These are phyloP conservation scores for Cetoscarus ocellatus DNA, from an alignment of 2,797 vertebrate species.

Conservation along the genomic window DNA sequence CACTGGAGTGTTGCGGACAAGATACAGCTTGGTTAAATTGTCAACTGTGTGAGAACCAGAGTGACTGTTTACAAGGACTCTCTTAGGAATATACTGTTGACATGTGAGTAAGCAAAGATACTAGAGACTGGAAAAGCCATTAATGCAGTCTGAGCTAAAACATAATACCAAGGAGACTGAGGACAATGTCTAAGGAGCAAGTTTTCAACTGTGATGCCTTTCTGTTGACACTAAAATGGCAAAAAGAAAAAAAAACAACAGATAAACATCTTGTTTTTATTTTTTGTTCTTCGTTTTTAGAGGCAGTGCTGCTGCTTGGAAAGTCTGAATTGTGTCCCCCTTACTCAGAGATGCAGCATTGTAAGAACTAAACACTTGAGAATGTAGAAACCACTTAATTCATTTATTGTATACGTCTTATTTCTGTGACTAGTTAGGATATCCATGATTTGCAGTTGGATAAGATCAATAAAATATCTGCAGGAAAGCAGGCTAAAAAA, in stretches of 20 bases:
- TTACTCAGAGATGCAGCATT: no score
- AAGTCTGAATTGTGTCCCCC: no score
- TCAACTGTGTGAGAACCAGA: slow-evolving; percentile 51
- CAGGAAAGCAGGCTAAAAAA: slow-evolving; percentile 26
- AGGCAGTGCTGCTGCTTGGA: no score
- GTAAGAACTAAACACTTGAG: slow-evolving; percentile 49
- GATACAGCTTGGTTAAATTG: slow-evolving; percentile 58
- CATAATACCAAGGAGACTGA: slow-evolving; percentile 1
- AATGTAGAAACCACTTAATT: no score
- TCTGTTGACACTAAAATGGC: slow-evolving; percentile 67
- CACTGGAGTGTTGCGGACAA: slow-evolving; percentile 65
- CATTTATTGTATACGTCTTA: no score
- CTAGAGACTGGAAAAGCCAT: slow-evolving; percentile 68
- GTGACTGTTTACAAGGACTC: slow-evolving; percentile 62
- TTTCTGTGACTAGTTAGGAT: slow-evolving; percentile 25
- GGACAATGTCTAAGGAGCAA: slow-evolving; percentile 49
- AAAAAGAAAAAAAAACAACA: slow-evolving; percentile 54
- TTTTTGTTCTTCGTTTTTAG: no score
- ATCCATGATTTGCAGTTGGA: slow-evolving; percentile 33
- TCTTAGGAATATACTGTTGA: slow-evolving; percentile 64
- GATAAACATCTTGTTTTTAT: no score
- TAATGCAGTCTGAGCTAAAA: slow-evolving; percentile 59
- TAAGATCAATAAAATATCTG: slow-evolving; percentile 50
- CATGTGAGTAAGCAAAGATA: slow-evolving; percentile 73
- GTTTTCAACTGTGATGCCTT: slow-evolving; percentile 57